Percentiles rank a stretch among this genome's conserved stretches.
These are phyloP conservation scores for Phenacoccus solenopsis DNA, from an alignment of 1,140 invertebrate genomes.

Conservation along the genomic window DNA sequence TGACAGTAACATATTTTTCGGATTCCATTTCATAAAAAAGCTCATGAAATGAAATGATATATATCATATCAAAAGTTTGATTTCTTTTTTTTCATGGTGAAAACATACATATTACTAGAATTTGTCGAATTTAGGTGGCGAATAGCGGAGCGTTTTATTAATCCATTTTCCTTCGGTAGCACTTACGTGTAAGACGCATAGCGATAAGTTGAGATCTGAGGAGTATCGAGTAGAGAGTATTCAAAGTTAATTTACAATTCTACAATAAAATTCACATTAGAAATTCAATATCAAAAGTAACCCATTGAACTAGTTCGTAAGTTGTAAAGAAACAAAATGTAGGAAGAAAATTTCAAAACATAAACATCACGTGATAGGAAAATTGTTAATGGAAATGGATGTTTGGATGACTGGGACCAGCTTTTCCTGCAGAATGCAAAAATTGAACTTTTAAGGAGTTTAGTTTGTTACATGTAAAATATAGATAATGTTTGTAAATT, in stretches of 20 bases:
- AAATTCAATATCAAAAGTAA: neutral
- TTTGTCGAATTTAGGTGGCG: neutral
- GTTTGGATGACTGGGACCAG: too few relatives aligned
- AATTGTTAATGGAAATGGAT: too few relatives aligned
- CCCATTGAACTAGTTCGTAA: neutral
- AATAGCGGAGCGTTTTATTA: neutral
- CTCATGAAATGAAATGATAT: neutral
- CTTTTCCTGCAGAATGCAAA: too few relatives aligned
- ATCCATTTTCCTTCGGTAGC: neutral
- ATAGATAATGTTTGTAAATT: too few relatives aligned
- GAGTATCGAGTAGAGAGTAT: neutral
- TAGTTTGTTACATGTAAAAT: too few relatives aligned
- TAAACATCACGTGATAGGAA: neutral
- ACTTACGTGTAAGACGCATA: neutral
- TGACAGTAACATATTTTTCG: slow-evolving; percentile 25
- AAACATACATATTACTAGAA: neutral
- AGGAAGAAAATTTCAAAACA: neutral
- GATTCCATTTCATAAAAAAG: slow-evolving; percentile 16
- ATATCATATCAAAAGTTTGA: neutral
- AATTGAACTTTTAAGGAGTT: too few relatives aligned
- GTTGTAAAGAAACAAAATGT: neutral
- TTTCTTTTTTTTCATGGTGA: neutral
- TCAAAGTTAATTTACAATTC: neutral
- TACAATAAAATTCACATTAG: neutral
- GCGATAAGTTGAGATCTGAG: neutral